Conservation (phyloP, 1,140 invertebrate genomes). For the Pseudachorutes palmiensis region DNA sequence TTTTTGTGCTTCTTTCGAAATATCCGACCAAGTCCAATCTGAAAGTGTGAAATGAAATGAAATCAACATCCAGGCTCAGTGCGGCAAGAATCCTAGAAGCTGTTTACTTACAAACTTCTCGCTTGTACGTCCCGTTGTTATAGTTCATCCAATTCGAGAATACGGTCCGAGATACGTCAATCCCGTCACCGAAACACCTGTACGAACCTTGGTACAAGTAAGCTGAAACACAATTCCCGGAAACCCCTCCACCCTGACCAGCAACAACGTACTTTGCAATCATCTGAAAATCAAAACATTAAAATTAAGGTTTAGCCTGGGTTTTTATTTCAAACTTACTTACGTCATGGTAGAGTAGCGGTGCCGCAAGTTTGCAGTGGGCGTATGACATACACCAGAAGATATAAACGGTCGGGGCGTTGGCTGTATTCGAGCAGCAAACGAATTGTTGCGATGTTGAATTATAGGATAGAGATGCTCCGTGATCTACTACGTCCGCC, state of each 20-base stretch:
- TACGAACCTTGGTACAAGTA: neutral
- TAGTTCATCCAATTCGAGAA: neutral
- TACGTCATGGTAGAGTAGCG: neutral
- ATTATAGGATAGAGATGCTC: neutral
- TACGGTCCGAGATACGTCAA: neutral
- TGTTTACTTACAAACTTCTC: constrained; percentile 5
- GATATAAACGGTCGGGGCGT: neutral
- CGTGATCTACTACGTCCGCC: neutral
- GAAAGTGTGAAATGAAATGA: neutral
- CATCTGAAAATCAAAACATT: neutral
- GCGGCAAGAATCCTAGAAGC: too few species aligned
- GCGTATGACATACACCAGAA: neutral
- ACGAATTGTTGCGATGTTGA: neutral
- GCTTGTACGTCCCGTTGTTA: neutral
- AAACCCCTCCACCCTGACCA: neutral
- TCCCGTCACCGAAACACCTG: neutral
- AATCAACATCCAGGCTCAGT: too few species aligned
- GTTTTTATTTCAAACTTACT: neutral
- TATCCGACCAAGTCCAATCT: neutral
- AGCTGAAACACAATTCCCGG: neutral
- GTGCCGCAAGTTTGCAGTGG: neutral
- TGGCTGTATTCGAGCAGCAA: neutral
- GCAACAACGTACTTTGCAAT: neutral
- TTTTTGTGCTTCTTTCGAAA: neutral
- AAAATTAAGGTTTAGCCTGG: too few species aligned